A percentile compares a stretch with the other conserved stretches of the same genome.
Conservation (phyloP, 2,797 vertebrate species). For the Tapirus indicus region DNA sequence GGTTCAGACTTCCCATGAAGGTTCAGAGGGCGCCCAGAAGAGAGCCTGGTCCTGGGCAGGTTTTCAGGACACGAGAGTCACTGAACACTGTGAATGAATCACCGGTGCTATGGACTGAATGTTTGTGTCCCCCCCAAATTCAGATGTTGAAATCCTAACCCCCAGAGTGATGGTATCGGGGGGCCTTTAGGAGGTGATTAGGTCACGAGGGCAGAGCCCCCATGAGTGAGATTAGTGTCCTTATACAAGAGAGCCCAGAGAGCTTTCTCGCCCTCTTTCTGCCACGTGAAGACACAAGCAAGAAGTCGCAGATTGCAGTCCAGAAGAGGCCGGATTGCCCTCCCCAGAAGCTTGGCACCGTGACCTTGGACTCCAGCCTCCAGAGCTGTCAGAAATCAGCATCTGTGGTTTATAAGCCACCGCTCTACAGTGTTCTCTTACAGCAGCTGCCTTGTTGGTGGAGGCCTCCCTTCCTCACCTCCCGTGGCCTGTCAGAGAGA, state of each 20-base stretch:
- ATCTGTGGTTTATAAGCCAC: neutral
- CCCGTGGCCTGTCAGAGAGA: neutral
- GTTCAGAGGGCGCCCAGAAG: neutral
- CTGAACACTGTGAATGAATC: neutral
- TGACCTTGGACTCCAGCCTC: neutral
- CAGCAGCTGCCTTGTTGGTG: neutral
- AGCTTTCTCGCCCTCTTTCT: neutral
- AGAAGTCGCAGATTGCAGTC: neutral
- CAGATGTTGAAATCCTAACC: neutral
- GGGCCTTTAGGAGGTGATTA: neutral
- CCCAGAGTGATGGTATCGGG: neutral
- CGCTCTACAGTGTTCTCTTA: neutral
- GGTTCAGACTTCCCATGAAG: neutral
- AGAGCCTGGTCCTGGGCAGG: neutral
- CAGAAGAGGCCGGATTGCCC: neutral
- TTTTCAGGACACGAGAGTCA: neutral
- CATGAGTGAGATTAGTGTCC: neutral
- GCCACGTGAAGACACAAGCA: neutral
- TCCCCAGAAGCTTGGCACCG: neutral
- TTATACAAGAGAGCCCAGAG: neutral
- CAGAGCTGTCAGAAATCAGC: neutral
- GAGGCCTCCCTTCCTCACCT: neutral
- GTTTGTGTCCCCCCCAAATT: neutral
- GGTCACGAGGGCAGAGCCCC: neutral
- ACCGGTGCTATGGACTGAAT: neutral